These are phyloP conservation scores for Hippopotamus amphibius DNA, from an alignment of 2,113 vertebrate species.

Conservation along the genomic window DNA sequence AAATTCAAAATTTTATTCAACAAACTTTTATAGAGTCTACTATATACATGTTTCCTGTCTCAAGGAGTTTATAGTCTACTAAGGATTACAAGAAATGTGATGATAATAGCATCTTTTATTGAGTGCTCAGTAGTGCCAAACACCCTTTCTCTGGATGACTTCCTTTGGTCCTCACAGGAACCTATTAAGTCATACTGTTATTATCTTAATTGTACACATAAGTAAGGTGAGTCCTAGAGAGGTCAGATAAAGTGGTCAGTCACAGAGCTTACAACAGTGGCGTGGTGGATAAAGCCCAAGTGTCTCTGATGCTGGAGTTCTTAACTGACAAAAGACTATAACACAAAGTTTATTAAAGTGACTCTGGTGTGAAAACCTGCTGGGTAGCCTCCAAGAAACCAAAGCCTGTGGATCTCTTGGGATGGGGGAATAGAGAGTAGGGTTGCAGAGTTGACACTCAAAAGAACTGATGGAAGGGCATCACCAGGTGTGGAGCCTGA, in stretches of 20 bases:
- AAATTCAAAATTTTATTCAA: conserved; percentile 62
- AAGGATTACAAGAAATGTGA: conserved; percentile 34
- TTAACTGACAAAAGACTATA: not conserved
- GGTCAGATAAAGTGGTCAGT: not conserved
- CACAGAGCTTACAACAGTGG: not conserved
- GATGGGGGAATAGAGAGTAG: not conserved
- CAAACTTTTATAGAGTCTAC: not conserved
- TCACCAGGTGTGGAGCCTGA: not conserved
- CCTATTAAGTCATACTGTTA: not conserved
- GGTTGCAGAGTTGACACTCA: not conserved
- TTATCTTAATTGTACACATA: conserved; percentile 42
- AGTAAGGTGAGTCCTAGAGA: not conserved
- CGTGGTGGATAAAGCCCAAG: not conserved
- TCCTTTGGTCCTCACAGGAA: not conserved
- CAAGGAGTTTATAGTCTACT: conserved; percentile 8
- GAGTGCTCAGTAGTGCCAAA: not conserved
- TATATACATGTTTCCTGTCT: not conserved
- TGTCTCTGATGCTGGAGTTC: not conserved
- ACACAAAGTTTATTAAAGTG: conserved; percentile 12
- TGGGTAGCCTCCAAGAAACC: conserved; percentile 6
- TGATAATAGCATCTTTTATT: conserved; percentile 12
- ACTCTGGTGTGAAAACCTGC: conserved; percentile 4
- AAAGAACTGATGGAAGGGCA: not conserved
- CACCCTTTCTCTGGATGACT: not conserved
- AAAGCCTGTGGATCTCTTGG: not conserved